These are phyloP conservation scores for Eugnorisma glareosa DNA, from an alignment of 2,888 invertebrate species.

Conservation along the genomic window DNA sequence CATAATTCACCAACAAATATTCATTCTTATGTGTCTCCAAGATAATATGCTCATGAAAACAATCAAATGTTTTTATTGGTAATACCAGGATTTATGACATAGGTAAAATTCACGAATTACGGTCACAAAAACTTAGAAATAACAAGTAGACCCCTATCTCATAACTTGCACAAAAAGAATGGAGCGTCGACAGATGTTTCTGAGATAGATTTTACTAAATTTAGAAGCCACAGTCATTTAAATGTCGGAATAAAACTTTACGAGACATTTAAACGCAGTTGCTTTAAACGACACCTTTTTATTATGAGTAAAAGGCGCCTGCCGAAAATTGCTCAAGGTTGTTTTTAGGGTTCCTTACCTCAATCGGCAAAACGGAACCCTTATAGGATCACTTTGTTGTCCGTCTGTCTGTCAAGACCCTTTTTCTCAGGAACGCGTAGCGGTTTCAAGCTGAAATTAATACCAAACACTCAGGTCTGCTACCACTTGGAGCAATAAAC, in stretches of 20 bases:
- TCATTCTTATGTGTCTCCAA: background rate
- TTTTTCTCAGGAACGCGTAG: too few relatives aligned
- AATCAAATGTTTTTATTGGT: background rate
- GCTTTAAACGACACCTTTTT: slow-evolving; percentile 52
- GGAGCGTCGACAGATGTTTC: slow-evolving; percentile 48
- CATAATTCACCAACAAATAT: background rate
- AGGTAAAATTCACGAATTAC: background rate
- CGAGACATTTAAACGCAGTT: slow-evolving; percentile 54
- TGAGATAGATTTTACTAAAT: slow-evolving; percentile 50
- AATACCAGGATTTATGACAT: background rate
- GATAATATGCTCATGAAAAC: background rate
- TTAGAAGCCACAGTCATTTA: slow-evolving; percentile 50
- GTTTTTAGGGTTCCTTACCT: too few relatives aligned
- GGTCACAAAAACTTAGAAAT: background rate
- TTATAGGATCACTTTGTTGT: too few relatives aligned
- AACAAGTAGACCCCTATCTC: background rate
- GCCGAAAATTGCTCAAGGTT: slow-evolving; percentile 28
- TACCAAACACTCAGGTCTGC: too few relatives aligned
- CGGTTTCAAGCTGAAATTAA: too few relatives aligned
- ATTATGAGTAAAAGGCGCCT: slow-evolving; percentile 36
- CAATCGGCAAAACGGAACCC: too few relatives aligned
- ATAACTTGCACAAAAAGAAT: slow-evolving; percentile 36
- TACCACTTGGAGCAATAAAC: too few relatives aligned
- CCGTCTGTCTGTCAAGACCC: too few relatives aligned
- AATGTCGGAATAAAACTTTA: slow-evolving; percentile 60